phyloP scores from a whole-genome alignment of 2,888 invertebrate genomes.

The Argyresthia albistria region DNA sequence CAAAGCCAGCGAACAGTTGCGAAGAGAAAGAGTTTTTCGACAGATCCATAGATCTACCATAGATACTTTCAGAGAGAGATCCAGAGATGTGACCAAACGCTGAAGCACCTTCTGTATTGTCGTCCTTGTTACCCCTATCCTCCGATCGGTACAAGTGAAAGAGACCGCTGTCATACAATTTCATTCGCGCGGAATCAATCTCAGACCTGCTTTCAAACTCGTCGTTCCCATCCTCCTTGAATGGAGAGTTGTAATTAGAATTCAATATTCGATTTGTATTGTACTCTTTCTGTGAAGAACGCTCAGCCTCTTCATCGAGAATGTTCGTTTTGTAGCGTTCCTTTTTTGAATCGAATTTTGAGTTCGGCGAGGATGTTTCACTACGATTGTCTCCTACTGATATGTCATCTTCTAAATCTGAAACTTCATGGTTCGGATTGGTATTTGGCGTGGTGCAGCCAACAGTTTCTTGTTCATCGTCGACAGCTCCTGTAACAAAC shows the following conservation, averaged over 20 bases:
- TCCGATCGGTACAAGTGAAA: constrained; percentile 55
- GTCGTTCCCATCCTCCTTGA: constrained; percentile 28
- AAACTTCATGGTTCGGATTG: constrained; percentile 38
- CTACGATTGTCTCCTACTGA: constrained; percentile 61
- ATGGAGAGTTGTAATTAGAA: constrained; percentile 45
- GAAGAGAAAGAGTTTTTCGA: constrained; percentile 56
- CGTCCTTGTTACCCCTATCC: constrained; percentile 38
- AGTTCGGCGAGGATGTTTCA: constrained; percentile 43
- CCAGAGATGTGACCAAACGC: constrained; percentile 37
- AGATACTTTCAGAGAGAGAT: constrained; percentile 44
- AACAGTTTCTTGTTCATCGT: constrained; percentile 30
- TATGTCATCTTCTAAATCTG: constrained; percentile 54
- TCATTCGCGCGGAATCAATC: constrained; percentile 17
- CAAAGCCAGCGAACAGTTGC: constrained; percentile 55
- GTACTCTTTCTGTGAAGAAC: constrained; percentile 40
- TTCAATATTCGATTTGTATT: constrained; percentile 34
- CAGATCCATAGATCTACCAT: constrained; percentile 55
- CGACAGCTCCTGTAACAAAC: constrained; percentile 25
- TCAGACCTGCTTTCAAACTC: constrained; percentile 5
- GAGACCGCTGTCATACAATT: constrained; percentile 49
- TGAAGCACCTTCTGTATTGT: constrained; percentile 24
- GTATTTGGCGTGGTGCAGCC: constrained; percentile 24
- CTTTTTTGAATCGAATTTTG: constrained; percentile 20
- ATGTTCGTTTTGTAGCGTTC: constrained; percentile 23
- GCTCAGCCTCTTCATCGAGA: constrained; percentile 30